Conservation (phyloP, 2,797 vertebrate species). For the Phalloptychus januarius region DNA sequence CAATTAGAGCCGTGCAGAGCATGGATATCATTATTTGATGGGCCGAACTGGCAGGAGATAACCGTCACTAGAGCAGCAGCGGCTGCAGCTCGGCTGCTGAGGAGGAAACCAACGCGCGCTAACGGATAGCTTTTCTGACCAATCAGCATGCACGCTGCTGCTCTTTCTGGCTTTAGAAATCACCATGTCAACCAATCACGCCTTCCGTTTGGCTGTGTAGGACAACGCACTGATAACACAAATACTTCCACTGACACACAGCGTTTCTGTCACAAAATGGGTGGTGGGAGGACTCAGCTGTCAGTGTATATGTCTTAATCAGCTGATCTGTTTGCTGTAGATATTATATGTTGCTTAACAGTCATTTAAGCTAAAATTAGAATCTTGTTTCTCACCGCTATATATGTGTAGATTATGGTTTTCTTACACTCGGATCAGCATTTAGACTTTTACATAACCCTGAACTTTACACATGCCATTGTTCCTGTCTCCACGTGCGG, state of each 20-base stretch:
- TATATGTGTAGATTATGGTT: background rate
- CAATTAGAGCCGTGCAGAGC: constrained; percentile 21
- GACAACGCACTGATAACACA: constrained; percentile 21
- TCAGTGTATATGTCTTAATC: background rate
- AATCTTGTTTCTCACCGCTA: background rate
- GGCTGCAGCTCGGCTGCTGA: constrained; percentile 62
- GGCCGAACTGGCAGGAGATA: constrained; percentile 31
- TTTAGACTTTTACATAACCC: constrained; percentile 5
- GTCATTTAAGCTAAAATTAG: background rate
- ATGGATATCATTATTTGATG: constrained; percentile 63
- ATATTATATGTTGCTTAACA: background rate
- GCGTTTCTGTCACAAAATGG: constrained; percentile 8
- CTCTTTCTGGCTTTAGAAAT: background rate
- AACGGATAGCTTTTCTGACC: constrained; percentile 49
- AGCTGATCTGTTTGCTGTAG: background rate
- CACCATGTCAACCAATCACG: constrained; percentile 45
- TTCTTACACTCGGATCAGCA: background rate
- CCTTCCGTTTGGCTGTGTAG: background rate
- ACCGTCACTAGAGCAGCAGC: constrained; percentile 60
- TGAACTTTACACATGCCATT: constrained; percentile 1
- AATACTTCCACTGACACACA: constrained; percentile 41
- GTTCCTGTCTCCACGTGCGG: constrained; percentile 10
- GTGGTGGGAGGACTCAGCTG: background rate
- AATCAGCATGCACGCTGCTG: constrained; percentile 50
- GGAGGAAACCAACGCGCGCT: constrained; percentile 24